These are phyloP conservation scores for Caenorhabditis imperialis DNA, from an alignment of 2,888 invertebrate genomes.

Conservation along the genomic window DNA sequence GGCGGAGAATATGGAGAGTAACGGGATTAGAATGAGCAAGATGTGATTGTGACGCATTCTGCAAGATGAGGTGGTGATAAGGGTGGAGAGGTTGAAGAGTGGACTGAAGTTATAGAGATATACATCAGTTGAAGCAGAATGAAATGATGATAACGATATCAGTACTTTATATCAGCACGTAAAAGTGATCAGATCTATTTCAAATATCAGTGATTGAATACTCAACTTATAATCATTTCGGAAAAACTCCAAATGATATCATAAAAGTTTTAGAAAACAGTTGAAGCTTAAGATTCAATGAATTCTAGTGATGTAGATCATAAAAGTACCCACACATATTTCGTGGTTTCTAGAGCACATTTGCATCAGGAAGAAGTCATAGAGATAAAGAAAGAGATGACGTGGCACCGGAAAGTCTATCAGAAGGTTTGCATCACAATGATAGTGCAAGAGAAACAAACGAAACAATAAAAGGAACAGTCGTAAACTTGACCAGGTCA, in stretches of 20 bases:
- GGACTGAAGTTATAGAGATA: too few species aligned
- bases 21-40: slow-evolving; percentile 26
- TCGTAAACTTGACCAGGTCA: too few species aligned
- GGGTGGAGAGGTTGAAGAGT: background rate
- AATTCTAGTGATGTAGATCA: too few species aligned
- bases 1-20: slow-evolving; percentile 19
- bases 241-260: too few species aligned
- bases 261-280: too few species aligned
- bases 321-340: too few species aligned
- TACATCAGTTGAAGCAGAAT: background rate
- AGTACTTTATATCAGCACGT: too few species aligned
- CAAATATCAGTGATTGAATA: slow-evolving; percentile 1
- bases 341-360: too few species aligned
- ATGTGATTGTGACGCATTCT: background rate
- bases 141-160: background rate
- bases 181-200: too few species aligned
- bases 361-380: slow-evolving; percentile 13
- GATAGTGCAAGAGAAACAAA: slow-evolving; percentile 8
- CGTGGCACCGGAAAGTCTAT: slow-evolving; percentile 49
- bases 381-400: slow-evolving; percentile 25
- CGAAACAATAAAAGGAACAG: slow-evolving; percentile 7
- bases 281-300: too few species aligned
- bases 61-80: background rate
- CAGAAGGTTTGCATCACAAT: slow-evolving; percentile 28
- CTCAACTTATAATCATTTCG: background rate